Base-by-base conservation (phyloP, 2,797 vertebrate species). In the Diplodus puntazzo region DNA sequence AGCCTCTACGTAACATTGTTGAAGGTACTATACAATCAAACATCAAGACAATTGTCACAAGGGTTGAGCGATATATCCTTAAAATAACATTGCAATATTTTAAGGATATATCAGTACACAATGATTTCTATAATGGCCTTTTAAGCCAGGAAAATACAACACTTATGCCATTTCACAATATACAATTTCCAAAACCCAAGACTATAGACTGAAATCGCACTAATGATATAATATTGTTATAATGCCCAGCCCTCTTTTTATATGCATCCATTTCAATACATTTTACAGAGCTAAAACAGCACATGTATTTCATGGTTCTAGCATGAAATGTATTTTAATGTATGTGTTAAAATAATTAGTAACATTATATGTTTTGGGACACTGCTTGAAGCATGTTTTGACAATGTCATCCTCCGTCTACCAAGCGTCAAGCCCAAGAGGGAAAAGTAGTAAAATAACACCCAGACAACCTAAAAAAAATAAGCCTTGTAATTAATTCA, bases 401-500 rank as follows among this genome's bases (percentile, higher is more conserved):
- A 64, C 13, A 25, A 0, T 11, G 9, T 59, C 14, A 74, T 16
- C 18, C 6, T 69, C 21, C 0, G 1, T 59, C 52, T 43, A 50
- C 12, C 27, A 16, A 48, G 34, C 3, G 14, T 11, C 3, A 0
- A 52, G 12, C 55, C 53, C 69, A 45, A 13, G 11, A 58, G 34
- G 21, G 6, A 57, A 42, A 48, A 65, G 43, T 55, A 52, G 18
- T 57, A 62, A 69, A 58, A 59, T 52, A 13, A 20, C n/a, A 27
- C 8, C 23, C 4, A 20, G 9, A 0, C 9, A 48, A 9, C 43
- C 25, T 69, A 7, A 71, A 72, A 23, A 76, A 11, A 70, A 62
- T 11, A 1, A 61, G 8, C 5, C 0, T 25, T 48, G 7, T 63
- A 42, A 73, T 62, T 72, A 46, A 74, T 78, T 76, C 5, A 69